These are phyloP conservation scores for Centropyge bicolor DNA, from an alignment of 2,797 vertebrate species.

Conservation along the genomic window DNA sequence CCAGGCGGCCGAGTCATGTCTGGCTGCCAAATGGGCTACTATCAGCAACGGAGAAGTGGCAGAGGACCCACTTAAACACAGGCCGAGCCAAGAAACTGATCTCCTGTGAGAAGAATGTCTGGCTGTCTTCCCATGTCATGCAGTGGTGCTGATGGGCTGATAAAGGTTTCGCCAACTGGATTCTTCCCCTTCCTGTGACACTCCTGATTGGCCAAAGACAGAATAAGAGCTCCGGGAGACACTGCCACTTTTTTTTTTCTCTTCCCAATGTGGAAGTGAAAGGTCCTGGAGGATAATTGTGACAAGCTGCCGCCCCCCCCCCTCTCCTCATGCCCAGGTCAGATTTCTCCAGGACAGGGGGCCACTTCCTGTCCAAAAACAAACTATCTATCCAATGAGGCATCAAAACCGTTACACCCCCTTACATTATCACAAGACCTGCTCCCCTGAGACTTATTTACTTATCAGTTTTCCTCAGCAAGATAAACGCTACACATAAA, in stretches of 20 bases:
- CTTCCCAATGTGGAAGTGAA: constrained; percentile 53
- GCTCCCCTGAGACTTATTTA: constrained; percentile 63
- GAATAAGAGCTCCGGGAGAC: constrained; percentile 48
- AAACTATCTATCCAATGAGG: constrained; percentile 61
- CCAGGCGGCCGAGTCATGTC: constrained; percentile 61
- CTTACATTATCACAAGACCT: constrained; percentile 56
- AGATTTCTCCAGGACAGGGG: constrained; percentile 67
- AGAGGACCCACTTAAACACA: constrained; percentile 77
- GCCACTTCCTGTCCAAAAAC: constrained; percentile 73
- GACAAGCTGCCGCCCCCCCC: constrained; percentile 73
- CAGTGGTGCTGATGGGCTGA: constrained; percentile 77
- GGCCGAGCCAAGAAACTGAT: constrained; percentile 71
- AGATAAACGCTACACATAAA: constrained; percentile 71
- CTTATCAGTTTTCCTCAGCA: constrained; percentile 70
- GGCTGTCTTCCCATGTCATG: constrained; percentile 76
- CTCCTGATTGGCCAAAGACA: constrained; percentile 60
- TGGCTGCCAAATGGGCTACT: constrained; percentile 77
- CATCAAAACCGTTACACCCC: constrained; percentile 50
- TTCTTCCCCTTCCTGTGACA: constrained; percentile 72
- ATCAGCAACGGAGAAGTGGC: constrained; percentile 74
- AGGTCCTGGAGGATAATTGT: constrained; percentile 73
- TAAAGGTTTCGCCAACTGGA: constrained; percentile 75
- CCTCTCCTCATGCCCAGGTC: constrained; percentile 56
- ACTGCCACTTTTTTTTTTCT: constrained; percentile 7
- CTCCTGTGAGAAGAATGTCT: constrained; percentile 76